phyloP scores from a whole-genome alignment of 2,888 invertebrate species.

The Auanema freiburgensis region DNA sequence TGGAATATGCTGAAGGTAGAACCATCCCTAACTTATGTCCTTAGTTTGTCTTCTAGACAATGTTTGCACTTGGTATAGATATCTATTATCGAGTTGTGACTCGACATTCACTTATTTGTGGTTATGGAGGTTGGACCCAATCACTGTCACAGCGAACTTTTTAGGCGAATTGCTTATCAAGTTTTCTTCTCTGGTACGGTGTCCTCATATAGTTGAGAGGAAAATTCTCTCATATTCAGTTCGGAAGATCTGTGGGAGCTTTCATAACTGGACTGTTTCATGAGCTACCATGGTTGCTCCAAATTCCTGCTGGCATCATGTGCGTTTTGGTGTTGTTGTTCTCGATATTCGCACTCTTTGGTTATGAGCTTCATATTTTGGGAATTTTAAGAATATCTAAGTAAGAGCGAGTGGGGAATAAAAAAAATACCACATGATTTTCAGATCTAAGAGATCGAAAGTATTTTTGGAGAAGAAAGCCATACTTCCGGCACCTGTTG shows the following conservation, averaged over 20 bases:
- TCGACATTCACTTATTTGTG: not conserved
- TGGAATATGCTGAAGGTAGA: too few relatives aligned
- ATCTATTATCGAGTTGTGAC: not conserved
- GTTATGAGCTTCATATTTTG: slow-evolving; percentile 17
- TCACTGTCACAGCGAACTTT: slow-evolving; percentile 1
- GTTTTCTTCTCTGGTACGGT: slow-evolving; percentile 1
- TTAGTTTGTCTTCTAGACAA: slow-evolving; percentile 6
- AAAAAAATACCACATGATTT: not conserved
- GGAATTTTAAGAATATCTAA: slow-evolving; percentile 10
- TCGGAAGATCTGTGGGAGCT: slow-evolving; percentile 15
- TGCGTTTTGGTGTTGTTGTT: slow-evolving; percentile 2
- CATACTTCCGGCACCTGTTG: slow-evolving; percentile 7
- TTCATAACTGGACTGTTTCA: slow-evolving; percentile 10
- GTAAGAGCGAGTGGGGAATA: slow-evolving; percentile 8
- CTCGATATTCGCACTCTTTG: slow-evolving; percentile 15
- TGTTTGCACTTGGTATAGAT: not conserved
- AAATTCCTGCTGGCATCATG: slow-evolving; percentile 5
- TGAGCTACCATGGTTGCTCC: slow-evolving; percentile 11
- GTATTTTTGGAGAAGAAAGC: not conserved
- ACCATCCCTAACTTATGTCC: not conserved
- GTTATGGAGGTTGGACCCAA: not conserved
- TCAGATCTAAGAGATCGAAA: too few relatives aligned
- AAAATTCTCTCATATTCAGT: slow-evolving; percentile 9
- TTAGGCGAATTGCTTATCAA: not conserved
- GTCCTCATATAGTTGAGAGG: not conserved